phyloP scores from a whole-genome alignment of 2,797 vertebrate genomes.

The Rhabdomys pumilio region DNA sequence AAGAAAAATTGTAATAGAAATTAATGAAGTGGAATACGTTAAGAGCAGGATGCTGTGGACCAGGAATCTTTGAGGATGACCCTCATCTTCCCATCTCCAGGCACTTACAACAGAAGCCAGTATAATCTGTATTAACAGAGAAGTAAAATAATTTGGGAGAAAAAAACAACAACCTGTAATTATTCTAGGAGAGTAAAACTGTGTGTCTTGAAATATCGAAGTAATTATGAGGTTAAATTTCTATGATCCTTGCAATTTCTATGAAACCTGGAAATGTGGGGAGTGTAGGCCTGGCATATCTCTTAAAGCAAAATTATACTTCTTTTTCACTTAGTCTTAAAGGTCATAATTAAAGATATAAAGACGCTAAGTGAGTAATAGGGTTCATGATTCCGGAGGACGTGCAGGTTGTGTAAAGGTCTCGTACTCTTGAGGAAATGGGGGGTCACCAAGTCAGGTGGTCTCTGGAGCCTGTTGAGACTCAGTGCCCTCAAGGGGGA shows the following conservation, averaged over 20 bases:
- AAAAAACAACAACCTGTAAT: conserved; percentile 89
- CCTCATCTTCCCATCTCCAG: conserved; percentile 55
- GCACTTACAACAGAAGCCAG: conserved; percentile 73
- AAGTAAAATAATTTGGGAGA: conserved; percentile 86
- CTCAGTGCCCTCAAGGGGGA: background rate
- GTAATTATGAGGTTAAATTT: conserved; percentile 90
- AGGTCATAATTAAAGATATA: conserved; percentile 90
- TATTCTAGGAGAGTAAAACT: conserved; percentile 87
- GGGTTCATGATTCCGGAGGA: conserved; percentile 74
- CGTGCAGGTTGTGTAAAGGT: background rate
- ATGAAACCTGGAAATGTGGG: conserved; percentile 87
- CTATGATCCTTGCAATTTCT: conserved; percentile 91
- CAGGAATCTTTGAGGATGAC: background rate
- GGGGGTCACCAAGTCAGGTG: background rate
- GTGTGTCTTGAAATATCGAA: conserved; percentile 89
- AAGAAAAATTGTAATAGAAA: background rate
- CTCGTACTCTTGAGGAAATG: background rate
- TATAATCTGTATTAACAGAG: conserved; percentile 81
- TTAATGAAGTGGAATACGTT: background rate
- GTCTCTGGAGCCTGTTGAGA: background rate
- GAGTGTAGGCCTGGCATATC: conserved; percentile 86
- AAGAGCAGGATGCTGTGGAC: background rate
- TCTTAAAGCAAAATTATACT: conserved; percentile 89
- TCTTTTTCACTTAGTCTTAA: conserved; percentile 84
- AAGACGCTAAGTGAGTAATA: conserved; percentile 87